Evolutionary conservation across 2,797 vertebrate species (phyloP).

Genomic region (Chloroceryle amazona): DNA sequence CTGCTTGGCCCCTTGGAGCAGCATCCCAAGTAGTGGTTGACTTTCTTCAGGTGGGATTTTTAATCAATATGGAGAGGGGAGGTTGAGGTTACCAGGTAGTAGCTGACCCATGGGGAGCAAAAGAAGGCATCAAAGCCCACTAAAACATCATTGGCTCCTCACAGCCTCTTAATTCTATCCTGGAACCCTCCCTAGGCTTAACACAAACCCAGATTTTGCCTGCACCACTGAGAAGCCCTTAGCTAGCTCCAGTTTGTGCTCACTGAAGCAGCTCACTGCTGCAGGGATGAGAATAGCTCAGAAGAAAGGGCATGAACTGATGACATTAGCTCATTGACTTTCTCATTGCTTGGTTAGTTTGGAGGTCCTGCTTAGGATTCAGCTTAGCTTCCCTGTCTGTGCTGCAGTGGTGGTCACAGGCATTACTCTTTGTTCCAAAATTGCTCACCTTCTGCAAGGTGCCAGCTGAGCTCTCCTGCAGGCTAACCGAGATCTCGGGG

Average conservation of each 20-base stretch:
- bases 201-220: neutral
- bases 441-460: conserved; percentile 57
- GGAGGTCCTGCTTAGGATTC: neutral
- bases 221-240: neutral
- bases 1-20: neutral
- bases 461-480: conserved; percentile 38
- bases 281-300: fast-evolving
- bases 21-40: fast-evolving
- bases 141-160: neutral
- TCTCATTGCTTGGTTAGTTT: fast-evolving
- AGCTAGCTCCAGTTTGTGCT: neutral
- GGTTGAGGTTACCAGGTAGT: fast-evolving
- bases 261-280: neutral
- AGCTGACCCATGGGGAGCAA: neutral
- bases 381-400: neutral
- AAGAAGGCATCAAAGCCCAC: neutral
- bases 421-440: neutral
- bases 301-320: neutral
- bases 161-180: neutral
- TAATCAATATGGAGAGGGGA: neutral
- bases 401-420: neutral
- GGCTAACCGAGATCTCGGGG: conserved; percentile 61
- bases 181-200: neutral
- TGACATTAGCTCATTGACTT: neutral
- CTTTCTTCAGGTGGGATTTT: neutral